Base-by-base conservation (phyloP, 2,797 vertebrate species). In the Thaleichthys pacificus region DNA sequence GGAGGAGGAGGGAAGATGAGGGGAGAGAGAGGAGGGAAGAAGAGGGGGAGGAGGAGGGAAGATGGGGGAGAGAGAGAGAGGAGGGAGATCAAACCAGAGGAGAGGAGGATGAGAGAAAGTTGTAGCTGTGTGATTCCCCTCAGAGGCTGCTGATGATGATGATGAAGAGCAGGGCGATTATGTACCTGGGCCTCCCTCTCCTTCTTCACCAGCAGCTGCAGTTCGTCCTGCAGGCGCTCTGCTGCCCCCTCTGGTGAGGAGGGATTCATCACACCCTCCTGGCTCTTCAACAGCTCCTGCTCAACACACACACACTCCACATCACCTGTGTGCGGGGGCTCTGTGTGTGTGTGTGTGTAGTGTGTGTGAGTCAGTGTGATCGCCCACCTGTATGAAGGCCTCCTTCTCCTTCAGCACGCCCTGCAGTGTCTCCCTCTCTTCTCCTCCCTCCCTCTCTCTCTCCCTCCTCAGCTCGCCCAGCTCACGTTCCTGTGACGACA, bases 181-280 rank as follows among this genome's bases (percentile, higher is more conserved):
- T 26, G 86, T 85, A 98, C 96, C 93, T 94, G 95, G 87, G 94
- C 94, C 82, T 96, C 96, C 75, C 87, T 91, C 82, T 97, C 95
- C 81, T 96, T 98, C 89, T 90, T 96, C 12, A 89, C 80, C 68
- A 95, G 87, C 63, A 98, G 91, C 76, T 93, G 93, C 71, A 99
- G 88, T 72, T 99, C 96, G 56, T 98, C 97, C 86, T 91, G 94
- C 57, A 95, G 82, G 65, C 94, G 84, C 74, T 98, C 95, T 42
- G 60, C 92, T 89, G 88, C 88, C 68, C 83, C 86, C 68, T 88
- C 90, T 67, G 78, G 64, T 35, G 70, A 84, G 38, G 86, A 89
- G n/a, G 83, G 68, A 66, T 79, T 84, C 65, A 61, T 82, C 15
- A 71, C 71, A 78, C 91, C 88, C 78, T 89, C 91, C 76, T 90